Base-by-base conservation (phyloP, 2,113 vertebrate species). In the Chaetodon auriga region DNA sequence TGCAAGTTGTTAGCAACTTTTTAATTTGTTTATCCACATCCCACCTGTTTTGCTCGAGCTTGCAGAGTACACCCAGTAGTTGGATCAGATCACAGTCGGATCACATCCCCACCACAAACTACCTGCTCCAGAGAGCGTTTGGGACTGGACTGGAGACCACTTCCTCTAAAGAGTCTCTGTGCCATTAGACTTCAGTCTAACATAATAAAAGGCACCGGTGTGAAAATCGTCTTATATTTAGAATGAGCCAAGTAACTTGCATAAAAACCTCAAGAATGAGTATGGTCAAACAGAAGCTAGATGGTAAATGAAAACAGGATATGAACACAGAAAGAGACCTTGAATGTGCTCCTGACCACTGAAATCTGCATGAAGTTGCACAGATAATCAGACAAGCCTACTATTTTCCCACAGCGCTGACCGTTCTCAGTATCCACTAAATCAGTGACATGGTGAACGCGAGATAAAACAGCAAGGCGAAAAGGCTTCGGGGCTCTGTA, bases 331-430 rank as follows among this genome's bases (percentile, higher is more conserved):
- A 41, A 23, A 78, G 9, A 65, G 61, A 2, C 60, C 10, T 65
- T 25, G n/a, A 63, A 57, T 19, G 9, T 10, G 9, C 4, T 68
- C 53, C 19, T 75, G 35, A 60, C 11, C 35, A 58, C 38, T 74
- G 45, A 65, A 68, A 78, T 75, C 38, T 41, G 53, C 46, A 80
- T 49, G 7, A 76, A 65, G 51, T 23, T n/a, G 16, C 19, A 62
- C 46, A 79, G 64, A 80, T 58, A 72, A 73, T 54, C 21, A 61
- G n/a, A 60, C 23, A 68, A 51, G 60, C 66, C 46, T 11, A 55
- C 23, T 36, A 64, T 69, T 76, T 66, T 68, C 30, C 72, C 38
- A 61, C 36, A 71, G 60, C 41, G 64, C 25, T 65, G 64, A 70
- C 57, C 58, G 16, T 60, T 30, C 36, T 63, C 4, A n/a, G 18